A percentile compares a stretch with the other conserved stretches of the same genome.
phyloP scores from a whole-genome alignment of 2,113 vertebrate species.

The Synchiropus splendidus region DNA sequence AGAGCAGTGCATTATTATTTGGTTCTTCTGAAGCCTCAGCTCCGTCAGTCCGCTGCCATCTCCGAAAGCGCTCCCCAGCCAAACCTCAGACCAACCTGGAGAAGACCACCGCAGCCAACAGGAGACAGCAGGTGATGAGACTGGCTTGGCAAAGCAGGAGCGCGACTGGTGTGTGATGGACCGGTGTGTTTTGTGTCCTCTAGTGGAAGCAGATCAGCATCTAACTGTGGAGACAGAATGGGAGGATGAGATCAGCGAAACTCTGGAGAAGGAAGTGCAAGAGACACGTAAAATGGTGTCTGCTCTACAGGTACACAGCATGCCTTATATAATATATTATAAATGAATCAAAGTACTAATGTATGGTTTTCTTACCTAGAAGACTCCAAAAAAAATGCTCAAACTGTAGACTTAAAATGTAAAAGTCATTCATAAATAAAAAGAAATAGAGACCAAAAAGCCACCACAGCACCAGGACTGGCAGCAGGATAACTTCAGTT shows the following conservation, averaged over 20 bases:
- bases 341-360: too few species aligned
- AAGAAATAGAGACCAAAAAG: too few species aligned
- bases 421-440: too few species aligned
- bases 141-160: too few species aligned
- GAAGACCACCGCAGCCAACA: slow-evolving; percentile 56
- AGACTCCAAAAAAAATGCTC: too few species aligned
- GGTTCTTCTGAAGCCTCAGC: slow-evolving; percentile 64
- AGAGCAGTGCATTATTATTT: background rate
- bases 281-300: slow-evolving; percentile 94
- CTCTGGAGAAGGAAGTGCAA: slow-evolving; percentile 88
- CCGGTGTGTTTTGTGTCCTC: background rate
- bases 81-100: slow-evolving; percentile 63
- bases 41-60: slow-evolving; percentile 78
- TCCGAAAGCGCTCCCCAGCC: slow-evolving; percentile 63
- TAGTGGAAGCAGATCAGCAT: background rate
- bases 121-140: slow-evolving; percentile 53
- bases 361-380: too few species aligned
- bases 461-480: too few species aligned
- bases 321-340: too few species aligned
- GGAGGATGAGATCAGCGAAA: slow-evolving; percentile 82
- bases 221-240: slow-evolving; percentile 26
- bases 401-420: too few species aligned
- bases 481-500: too few species aligned
- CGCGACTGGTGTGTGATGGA: background rate
- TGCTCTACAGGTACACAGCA: slow-evolving; percentile 65